These are phyloP conservation scores for Hystrix brachyura DNA, from an alignment of 2,113 vertebrate species.

Conservation along the genomic window DNA sequence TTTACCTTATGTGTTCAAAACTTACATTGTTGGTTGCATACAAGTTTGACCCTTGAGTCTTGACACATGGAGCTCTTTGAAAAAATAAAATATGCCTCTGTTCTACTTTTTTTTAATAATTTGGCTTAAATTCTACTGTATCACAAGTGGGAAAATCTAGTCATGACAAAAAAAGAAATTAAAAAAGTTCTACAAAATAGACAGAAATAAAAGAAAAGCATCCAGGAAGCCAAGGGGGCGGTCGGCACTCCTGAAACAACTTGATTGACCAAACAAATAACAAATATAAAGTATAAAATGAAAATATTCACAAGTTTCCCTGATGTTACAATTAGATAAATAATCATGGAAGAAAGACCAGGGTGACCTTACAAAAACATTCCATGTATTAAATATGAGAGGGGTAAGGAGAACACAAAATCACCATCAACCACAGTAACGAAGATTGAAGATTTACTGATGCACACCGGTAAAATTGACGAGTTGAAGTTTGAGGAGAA, in stretches of 20 bases:
- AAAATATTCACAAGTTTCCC: too few species aligned
- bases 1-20: neutral
- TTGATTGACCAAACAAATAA: neutral
- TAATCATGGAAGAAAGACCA: neutral
- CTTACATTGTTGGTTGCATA: neutral
- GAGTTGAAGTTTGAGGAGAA: neutral
- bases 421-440: neutral
- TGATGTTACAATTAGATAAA: too few species aligned
- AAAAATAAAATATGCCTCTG: neutral
- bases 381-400: neutral
- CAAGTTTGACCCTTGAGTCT: neutral
- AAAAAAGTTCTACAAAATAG: neutral
- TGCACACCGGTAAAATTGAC: too few species aligned
- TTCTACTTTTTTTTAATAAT: too few species aligned
- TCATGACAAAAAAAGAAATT: neutral
- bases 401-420: neutral
- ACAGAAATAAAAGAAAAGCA: neutral
- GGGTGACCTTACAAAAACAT: too few species aligned
- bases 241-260: neutral
- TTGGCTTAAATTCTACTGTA: neutral
- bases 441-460: neutral
- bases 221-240: neutral
- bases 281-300: neutral
- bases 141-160: too few species aligned
- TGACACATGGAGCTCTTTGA: fast-evolving